phyloP scores from a whole-genome alignment of 2,113 vertebrate species.

The Solea senegalensis region DNA sequence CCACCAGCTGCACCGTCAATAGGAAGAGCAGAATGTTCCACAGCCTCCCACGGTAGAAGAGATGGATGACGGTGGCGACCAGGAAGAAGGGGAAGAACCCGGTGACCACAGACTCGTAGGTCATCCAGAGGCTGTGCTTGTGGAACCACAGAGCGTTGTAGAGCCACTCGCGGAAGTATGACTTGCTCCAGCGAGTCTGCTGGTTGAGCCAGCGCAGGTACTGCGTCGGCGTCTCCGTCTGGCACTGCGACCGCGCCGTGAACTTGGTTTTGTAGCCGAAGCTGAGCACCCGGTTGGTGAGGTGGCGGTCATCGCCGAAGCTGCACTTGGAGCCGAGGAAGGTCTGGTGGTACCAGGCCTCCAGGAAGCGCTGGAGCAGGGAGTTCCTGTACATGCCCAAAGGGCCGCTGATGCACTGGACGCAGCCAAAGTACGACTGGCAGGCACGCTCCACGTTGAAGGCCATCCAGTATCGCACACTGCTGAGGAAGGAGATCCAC shows the following conservation, averaged over 20 bases:
- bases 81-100: conserved; percentile 99
- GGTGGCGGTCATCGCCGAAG: conserved; percentile 97
- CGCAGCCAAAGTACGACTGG: conserved; percentile 98
- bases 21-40: conserved; percentile 99
- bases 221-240: conserved; percentile 95
- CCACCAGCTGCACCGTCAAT: conserved; percentile 95
- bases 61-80: conserved; percentile 94
- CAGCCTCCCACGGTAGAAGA: conserved; percentile 96
- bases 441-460: conserved; percentile 98
- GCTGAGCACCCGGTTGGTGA: conserved; percentile 97
- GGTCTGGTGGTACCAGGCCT: conserved; percentile 97
- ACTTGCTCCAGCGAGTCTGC: conserved; percentile 99
- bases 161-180: conserved; percentile 99
- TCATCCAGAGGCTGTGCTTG: conserved; percentile 99
- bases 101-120: conserved; percentile 96
- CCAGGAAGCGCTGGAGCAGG: conserved; percentile 93
- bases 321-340: conserved; percentile 98
- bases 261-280: conserved; percentile 96
- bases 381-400: conserved; percentile 97
- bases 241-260: conserved; percentile 94
- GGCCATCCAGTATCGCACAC: conserved; percentile 99
- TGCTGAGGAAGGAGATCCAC: conserved; percentile 99
- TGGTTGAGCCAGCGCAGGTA: conserved; percentile 99
- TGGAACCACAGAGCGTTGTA: conserved; percentile 99
- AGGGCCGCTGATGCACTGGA: conserved; percentile 98